phyloP scores from a whole-genome alignment of 1,140 invertebrate species.

The Trachelipus rathkii region DNA sequence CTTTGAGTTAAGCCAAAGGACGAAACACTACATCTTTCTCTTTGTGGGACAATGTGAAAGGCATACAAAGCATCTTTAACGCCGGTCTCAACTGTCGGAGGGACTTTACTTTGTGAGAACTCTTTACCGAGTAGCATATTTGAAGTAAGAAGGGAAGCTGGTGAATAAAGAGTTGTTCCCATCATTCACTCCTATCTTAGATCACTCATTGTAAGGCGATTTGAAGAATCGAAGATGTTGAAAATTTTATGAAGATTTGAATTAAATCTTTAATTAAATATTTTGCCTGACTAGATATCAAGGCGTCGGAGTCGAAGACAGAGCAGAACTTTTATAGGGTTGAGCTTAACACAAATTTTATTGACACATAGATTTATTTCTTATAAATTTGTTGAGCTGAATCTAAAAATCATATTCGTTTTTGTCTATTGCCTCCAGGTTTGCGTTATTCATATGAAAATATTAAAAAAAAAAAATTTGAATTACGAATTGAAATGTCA shows the following conservation, averaged over 20 bases:
- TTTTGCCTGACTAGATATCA: not conserved
- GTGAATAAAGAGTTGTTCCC: conserved; percentile 50
- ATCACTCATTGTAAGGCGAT: conserved; percentile 65
- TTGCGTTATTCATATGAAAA: too few species aligned
- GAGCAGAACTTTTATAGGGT: too few species aligned
- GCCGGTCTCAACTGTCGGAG: conserved; percentile 51
- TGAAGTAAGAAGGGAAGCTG: conserved; percentile 56
- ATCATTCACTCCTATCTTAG: conserved; percentile 65
- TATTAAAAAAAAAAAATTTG: too few species aligned
- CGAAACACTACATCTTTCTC: not conserved
- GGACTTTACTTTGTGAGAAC: conserved; percentile 45
- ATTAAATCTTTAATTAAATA: not conserved
- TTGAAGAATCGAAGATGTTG: conserved; percentile 70
- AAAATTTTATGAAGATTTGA: too few species aligned
- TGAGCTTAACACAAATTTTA: too few species aligned
- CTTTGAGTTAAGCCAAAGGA: not conserved
- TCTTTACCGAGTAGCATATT: conserved; percentile 57
- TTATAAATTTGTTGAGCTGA: too few species aligned
- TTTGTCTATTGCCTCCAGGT: too few species aligned
- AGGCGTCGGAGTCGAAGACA: too few species aligned
- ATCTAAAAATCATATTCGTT: too few species aligned
- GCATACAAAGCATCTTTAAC: conserved; percentile 62
- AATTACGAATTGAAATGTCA: too few species aligned
- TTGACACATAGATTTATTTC: too few species aligned
- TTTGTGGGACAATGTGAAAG: conserved; percentile 60